Evolutionary conservation across 2,113 vertebrate genomes (phyloP), one percentile per base, ranked within the genome.

Genomic region (Alectura lathami): DNA sequence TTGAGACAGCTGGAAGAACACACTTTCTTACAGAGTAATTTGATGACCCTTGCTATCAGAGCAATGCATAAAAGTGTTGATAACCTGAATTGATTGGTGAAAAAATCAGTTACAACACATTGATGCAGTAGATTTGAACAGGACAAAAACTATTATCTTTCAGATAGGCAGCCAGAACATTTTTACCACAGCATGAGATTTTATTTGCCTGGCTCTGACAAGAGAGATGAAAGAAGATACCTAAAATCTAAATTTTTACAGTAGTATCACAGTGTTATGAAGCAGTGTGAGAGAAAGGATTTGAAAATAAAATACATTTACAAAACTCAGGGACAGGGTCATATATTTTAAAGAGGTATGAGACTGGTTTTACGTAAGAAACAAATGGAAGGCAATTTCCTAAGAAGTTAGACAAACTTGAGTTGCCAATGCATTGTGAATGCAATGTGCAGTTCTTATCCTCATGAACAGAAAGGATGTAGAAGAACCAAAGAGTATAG

Each of bases 121-220:
- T 76, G 48, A 30, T 60, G 27, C 57, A 70, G 53, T 13, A 27
- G 48, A 94, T 85, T 85, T 86, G 26, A 96, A 63, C 29, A 74
- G 69, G 89, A 75, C 30, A 90, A 59, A 81, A 90, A 6, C 26
- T 30, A 38, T 70, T 83, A 38, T 36, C 23, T 76, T 88, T 69
- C 72, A 51, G 48, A 83, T 21, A 50, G 48, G 7, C 75, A 88
- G 62, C 12, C 4, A 3, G 51, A 93, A 88, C 42, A 89, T 78
- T 95, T 86, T 90, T 77, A 73, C 81, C 34, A 85, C 73, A 94
- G 82, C 54, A 60, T 79, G 92, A 85, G n/a, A 22, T n/a, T 80
- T 93, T 82, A 38, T 78, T 85, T 68, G 21, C 57, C 87, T 83
- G 47, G 6, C 36, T 86, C 29, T 66, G 47, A 48, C 36, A 79